These are phyloP conservation scores for Hephaestus fuliginosus DNA, from an alignment of 2,797 vertebrate genomes.

Conservation along the genomic window DNA sequence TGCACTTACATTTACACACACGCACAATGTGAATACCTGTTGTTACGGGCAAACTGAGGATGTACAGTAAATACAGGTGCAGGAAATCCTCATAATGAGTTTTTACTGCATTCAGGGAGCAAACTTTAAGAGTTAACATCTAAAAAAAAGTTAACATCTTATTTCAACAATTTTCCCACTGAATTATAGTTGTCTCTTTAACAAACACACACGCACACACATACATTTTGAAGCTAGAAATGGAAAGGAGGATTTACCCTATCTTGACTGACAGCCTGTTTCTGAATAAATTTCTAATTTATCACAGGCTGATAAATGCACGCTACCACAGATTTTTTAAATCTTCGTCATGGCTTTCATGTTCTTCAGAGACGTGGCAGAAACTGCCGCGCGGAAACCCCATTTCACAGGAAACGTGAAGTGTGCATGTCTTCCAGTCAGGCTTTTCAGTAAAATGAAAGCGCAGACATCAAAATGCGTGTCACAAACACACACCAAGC, in stretches of 20 bases:
- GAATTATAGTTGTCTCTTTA: neutral
- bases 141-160: neutral
- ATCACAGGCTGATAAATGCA: constrained; percentile 29
- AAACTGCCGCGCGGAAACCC: neutral
- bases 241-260: constrained; percentile 37
- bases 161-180: neutral
- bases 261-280: constrained; percentile 47
- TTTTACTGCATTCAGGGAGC: neutral
- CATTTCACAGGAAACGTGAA: constrained; percentile 20
- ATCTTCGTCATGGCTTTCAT: constrained; percentile 25
- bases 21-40: neutral
- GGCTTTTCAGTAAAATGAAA: constrained; percentile 29
- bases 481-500: constrained; percentile 1
- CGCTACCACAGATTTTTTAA: constrained; percentile 15
- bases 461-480: constrained; percentile 28
- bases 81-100: neutral
- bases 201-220: neutral
- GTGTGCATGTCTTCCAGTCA: constrained; percentile 23
- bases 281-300: constrained; percentile 34
- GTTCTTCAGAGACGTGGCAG: constrained; percentile 12
- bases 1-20: neutral
- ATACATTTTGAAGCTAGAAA: neutral
- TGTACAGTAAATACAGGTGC: neutral
- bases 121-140: constrained; percentile 3
- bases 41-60: neutral